Base-by-base conservation (phyloP, 2,113 vertebrate genomes). In the Scatophagus argus region DNA sequence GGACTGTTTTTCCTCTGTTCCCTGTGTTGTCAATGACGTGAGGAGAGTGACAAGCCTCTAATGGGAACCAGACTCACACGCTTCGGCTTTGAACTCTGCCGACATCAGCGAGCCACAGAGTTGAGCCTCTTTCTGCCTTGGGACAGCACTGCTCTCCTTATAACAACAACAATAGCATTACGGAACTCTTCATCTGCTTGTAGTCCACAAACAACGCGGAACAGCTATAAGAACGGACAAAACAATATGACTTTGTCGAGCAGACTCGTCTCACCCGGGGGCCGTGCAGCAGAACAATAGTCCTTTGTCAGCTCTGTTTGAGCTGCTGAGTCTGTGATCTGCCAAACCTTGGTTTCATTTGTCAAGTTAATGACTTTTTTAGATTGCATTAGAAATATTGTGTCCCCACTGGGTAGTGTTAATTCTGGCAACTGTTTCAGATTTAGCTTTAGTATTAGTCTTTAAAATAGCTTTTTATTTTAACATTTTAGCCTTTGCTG, bases 1-100 rank as follows among this genome's bases (percentile, higher is more conserved):
- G 94, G 89, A 67, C 83, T 91, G 88, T 82, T 92, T 92, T 89
- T 87, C 86, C 88, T 90, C 89, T 86, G 87, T 81, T 77, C 88
- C 81, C 82, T 47, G 79, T 87, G 92, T 92, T 94, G 94, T 94
- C 94, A 93, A 84, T 94, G 95, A 94, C 92, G 93, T 94, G 94
- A 94, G 91, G 88, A 92, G 93, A 95, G 93, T 92, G 93, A 95
- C 94, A 94, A 93, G 92, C 87, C 88, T 87, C 84, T 93, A 94
- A 95, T 93, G 85, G 88, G 94, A 94, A 94, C 81, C 95, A 95
- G 94, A 93, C 90, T 83, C 23, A 34, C 73, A 66, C 76, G 12
- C 83, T 81, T 72, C n/a, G 19, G 74, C 93, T 95, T 94, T 94
- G 92, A 94, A 94, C 91, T 90, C 46, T 1, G 77, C 88, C 87